Evolutionary conservation across 1,140 invertebrate genomes (phyloP).

Genomic region (Cylas formicarius): DNA sequence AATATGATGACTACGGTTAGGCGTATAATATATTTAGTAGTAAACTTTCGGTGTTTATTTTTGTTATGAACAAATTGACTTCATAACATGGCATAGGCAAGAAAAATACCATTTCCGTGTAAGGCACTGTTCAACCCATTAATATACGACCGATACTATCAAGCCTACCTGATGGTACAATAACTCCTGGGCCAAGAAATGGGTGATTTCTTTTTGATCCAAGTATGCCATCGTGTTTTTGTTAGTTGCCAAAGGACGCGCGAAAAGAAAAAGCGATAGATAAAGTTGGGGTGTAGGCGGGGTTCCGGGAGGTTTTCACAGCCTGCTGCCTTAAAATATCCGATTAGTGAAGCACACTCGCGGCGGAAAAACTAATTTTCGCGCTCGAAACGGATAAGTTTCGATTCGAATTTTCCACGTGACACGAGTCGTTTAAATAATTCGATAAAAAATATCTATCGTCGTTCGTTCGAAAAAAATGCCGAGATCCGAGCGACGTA

Average conservation of each 20-base stretch:
- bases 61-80: no score
- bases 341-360: no score
- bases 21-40: no score
- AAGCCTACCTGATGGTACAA: constrained; percentile 56
- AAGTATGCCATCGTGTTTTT: constrained; percentile 43
- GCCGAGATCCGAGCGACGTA: constrained; percentile 21
- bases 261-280: constrained; percentile 17
- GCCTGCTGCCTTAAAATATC: constrained; percentile 5
- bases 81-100: no score
- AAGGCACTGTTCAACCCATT: no score
- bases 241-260: constrained; percentile 10
- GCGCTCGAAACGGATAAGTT: no score
- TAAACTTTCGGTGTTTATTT: no score
- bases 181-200: constrained; percentile 70
- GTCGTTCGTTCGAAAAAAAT: constrained; percentile 38
- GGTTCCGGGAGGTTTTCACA: constrained; percentile 7
- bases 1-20: no score
- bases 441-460: constrained; percentile 19
- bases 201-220: constrained; percentile 71
- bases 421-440: constrained; percentile 13
- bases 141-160: neutral
- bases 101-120: no score
- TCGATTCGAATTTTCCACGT: constrained; percentile 11
- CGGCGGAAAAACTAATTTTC: no score
- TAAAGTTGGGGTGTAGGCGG: constrained; percentile 2